Evolutionary conservation across 2,113 vertebrate species (phyloP).

Genomic region (Argyrosomus japonicus): DNA sequence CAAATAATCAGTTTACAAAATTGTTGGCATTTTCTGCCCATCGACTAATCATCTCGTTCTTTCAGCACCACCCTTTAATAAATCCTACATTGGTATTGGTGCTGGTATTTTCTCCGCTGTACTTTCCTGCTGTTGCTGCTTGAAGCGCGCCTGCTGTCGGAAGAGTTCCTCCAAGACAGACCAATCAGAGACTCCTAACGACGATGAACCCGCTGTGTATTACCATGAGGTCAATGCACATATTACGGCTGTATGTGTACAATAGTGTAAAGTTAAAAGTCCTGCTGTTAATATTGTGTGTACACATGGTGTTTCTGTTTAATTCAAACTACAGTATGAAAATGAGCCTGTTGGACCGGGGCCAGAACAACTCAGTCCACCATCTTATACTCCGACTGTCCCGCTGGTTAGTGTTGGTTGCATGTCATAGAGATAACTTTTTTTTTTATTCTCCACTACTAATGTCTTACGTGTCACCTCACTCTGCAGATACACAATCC

Average conservation of each 20-base stretch:
- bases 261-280: not conserved
- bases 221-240: slow-evolving; percentile 11
- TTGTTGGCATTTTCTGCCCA: not conserved
- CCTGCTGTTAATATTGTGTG: not conserved
- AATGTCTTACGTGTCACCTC: slow-evolving; percentile 4
- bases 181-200: not conserved
- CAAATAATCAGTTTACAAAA: not conserved
- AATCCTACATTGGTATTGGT: fast-evolving
- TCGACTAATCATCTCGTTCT: not conserved
- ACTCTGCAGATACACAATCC: slow-evolving; percentile 41
- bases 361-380: not conserved
- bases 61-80: not conserved
- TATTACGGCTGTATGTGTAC: not conserved
- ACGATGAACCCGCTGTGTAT: not conserved
- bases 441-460: not conserved
- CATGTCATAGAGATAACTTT: not conserved
- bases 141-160: slow-evolving; percentile 12
- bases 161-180: not conserved
- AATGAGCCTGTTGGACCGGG: not conserved
- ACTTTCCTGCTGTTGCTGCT: not conserved
- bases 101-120: fast-evolving
- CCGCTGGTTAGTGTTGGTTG: slow-evolving; percentile 39
- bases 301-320: not conserved
- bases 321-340: slow-evolving; percentile 8
- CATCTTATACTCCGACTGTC: not conserved